A percentile compares a stretch with the other conserved stretches of the same genome.
Conservation (phyloP, 2,797 vertebrate genomes). For the Pelodytes ibericus region DNA sequence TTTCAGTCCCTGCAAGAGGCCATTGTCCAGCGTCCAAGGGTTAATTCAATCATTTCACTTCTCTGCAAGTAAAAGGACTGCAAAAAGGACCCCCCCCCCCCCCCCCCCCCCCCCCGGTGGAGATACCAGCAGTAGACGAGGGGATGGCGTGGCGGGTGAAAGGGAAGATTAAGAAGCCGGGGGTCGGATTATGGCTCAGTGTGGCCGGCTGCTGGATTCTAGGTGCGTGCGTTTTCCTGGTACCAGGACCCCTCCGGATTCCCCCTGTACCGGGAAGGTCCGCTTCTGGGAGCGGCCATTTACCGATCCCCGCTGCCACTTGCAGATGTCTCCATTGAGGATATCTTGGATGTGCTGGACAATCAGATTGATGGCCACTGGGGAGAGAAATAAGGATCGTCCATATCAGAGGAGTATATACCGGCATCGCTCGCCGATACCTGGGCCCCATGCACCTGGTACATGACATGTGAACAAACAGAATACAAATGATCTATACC, state of each 20-base stretch:
- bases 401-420: too few species aligned
- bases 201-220: slow-evolving; percentile 93
- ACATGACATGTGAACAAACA: too few species aligned
- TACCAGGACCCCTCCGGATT: slow-evolving; percentile 65
- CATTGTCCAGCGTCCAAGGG: too few species aligned
- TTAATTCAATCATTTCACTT: too few species aligned
- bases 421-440: too few species aligned
- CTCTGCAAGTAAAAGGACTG: too few species aligned
- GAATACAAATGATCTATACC: too few species aligned
- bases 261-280: slow-evolving; percentile 75
- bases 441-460: too few species aligned
- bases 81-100: too few species aligned
- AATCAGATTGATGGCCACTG: slow-evolving; percentile 96
- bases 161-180: neutral
- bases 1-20: too few species aligned
- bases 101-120: neutral
- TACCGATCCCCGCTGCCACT: slow-evolving; percentile 83
- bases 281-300: slow-evolving; percentile 81
- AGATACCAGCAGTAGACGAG: neutral
- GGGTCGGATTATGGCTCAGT: slow-evolving; percentile 68
- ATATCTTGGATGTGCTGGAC: slow-evolving; percentile 99
- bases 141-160: too few species aligned
- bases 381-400: slow-evolving; percentile 22
- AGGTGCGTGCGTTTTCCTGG: slow-evolving; percentile 83
- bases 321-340: slow-evolving; percentile 91